These are phyloP conservation scores for Lutjanus erythropterus DNA, from an alignment of 2,113 vertebrate species.

Conservation along the genomic window DNA sequence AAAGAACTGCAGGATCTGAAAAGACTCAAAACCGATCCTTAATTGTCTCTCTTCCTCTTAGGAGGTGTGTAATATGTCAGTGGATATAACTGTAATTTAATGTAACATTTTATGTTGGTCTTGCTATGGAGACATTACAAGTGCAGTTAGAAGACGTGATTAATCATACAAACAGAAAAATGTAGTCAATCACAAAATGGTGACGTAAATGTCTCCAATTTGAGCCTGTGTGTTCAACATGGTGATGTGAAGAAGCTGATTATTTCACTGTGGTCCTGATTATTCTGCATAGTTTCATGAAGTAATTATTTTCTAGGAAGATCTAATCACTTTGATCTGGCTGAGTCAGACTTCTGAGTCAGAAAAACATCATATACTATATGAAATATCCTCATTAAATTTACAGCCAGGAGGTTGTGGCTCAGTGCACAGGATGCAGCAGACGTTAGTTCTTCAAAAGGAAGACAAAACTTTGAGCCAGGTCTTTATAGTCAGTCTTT, in stretches of 20 bases:
- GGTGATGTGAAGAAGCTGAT: no score
- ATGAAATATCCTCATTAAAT: not conserved
- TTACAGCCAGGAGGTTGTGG: not conserved
- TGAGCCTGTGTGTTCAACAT: no score
- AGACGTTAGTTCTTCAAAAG: not conserved
- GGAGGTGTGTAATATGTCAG: no score
- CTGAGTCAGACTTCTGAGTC: not conserved
- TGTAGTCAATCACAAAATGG: not conserved
- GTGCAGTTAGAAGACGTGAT: not conserved
- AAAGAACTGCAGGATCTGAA: no score
- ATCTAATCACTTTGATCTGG: not conserved
- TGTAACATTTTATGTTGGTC: no score
- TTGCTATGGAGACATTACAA: no score
- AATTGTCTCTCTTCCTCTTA: no score
- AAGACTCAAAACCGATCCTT: no score
- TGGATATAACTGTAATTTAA: no score
- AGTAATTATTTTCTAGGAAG: not conserved
- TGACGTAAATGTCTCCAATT: not conserved
- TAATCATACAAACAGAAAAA: not conserved
- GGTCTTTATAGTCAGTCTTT: not conserved
- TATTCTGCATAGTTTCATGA: not conserved
- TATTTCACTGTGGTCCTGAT: no score
- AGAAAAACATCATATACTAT: not conserved
- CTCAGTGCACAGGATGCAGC: not conserved
- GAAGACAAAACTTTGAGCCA: not conserved